Base-by-base conservation (phyloP, 2,797 vertebrate genomes). In the Chelon labrosus region DNA sequence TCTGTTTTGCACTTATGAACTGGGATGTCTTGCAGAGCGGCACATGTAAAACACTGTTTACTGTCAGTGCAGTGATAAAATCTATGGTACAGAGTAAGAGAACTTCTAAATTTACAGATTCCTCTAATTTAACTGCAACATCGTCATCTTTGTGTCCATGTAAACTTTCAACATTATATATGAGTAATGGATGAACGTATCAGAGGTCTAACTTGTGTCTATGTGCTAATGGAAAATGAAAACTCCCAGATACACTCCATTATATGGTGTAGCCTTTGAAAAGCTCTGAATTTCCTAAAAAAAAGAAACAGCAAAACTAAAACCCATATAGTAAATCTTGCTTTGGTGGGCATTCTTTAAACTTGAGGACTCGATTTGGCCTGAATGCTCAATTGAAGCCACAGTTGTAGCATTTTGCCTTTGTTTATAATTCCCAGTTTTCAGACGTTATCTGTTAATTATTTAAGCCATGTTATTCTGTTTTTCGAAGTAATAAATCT, bases 1-100 rank as follows among this genome's bases (percentile, higher is more conserved):
- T 87, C 84, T 90, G 79, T 80, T 86, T 78, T 85, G 73, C 79
- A 87, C 78, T 86, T 75, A 70, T 73, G 75, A 73, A 77, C 58
- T 38, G 58, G 47, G 69, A 70, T 14, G 78, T 80, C 77, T 68
- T 63, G 76, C 46, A 66, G 68, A 71, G 57, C 79, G 54, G 55
- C 74, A 66, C 60, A 47, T 55, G 47, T 62, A 61, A 50, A 53
- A 27, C 0, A 25, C 54, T 49, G 64, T 76, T 77, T 56, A 65
- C 31, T 75, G 70, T 71, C 62, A 83, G 62, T 19, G n/a, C 46
- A 10, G 19, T 49, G 46, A 80, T 46, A 73, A 72, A 83, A 73
- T 20, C 17, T 38, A 54, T 25, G 39, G 17, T 13, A 19, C 1
- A 16, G 12, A 13, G 27, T 7, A 6, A 69, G 39, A 74, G 44